phyloP scores from a whole-genome alignment of 2,113 vertebrate genomes.

The Phyllopteryx taeniolatus region DNA sequence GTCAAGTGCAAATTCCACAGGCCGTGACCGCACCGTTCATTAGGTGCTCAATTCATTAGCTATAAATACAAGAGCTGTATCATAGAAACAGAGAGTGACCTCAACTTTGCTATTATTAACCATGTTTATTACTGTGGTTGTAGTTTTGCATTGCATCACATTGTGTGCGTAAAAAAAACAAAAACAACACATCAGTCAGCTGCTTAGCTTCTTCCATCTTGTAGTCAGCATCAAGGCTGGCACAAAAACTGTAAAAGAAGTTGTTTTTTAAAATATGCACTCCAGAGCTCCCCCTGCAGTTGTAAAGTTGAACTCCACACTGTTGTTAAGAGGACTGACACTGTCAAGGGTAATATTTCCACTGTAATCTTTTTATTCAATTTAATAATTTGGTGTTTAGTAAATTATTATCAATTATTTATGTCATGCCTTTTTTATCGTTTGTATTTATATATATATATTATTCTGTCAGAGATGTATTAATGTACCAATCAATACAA shows the following conservation, averaged over 20 bases:
- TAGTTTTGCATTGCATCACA: background rate
- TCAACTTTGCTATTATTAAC: background rate
- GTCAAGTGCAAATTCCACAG: constrained; percentile 92
- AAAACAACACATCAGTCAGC: background rate
- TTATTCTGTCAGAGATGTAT: background rate
- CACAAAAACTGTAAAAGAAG: background rate
- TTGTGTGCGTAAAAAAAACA: background rate
- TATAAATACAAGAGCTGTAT: background rate
- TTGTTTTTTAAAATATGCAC: background rate
- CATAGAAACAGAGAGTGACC: background rate
- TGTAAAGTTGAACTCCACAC: background rate
- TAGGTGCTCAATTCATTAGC: too few relatives aligned
- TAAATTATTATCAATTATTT: background rate
- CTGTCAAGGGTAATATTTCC: background rate
- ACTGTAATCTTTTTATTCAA: background rate
- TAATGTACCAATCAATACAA: background rate
- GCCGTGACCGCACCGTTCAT: constrained; percentile 52
- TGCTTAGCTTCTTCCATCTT: background rate
- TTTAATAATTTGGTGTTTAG: background rate
- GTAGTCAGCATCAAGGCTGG: background rate
- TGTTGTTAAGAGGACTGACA: background rate
- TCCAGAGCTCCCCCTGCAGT: background rate
- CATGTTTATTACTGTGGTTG: background rate
- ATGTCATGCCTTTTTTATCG: background rate
- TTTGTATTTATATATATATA: background rate